Base-by-base conservation (phyloP, 2,888 invertebrate genomes). In the Alcis repandata region DNA sequence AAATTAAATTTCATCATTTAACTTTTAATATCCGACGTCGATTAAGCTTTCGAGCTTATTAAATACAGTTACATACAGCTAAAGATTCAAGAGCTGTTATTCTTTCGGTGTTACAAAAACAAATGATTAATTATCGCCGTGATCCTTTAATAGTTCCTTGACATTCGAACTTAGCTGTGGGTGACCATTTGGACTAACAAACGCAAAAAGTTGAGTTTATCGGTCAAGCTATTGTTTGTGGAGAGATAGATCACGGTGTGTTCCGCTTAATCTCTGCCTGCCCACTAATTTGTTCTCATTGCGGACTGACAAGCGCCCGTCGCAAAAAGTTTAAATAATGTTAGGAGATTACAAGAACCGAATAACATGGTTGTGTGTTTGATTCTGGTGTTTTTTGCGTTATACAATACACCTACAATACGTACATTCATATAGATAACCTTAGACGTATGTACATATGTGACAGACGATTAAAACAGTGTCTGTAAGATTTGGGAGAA, bases 51-150 rank as follows among this genome's bases (percentile, higher is more conserved):
- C 36, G 27, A 63, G 46, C 58, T 79, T 76, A 83, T 81, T 82
- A 77, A 74, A 75, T 81, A 88, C 88, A 87, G 89, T 88, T 89
- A 88, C 76, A 71, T 49, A 71, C 77, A 71, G 65, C 74, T 79
- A 78, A 82, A 80, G 71, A 74, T 80, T 76, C 78, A 77, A 41
- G 41, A 54, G 76, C 76, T 78, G 77, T 78, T 82, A 81, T 82
- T 82, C 71, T 76, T 82, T 79, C 70, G 70, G 68, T 73, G 79
- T 75, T 82, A 86, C 87, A 90, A 90, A 90, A 89, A 89, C 84
- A 77, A n/a, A 84, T 89, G 90, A 92, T 90, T 82, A 84, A 91
- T 92, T 81, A 79, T 82, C 71, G 77, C 75, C 81, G 75, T 79
- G 77, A 79, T 84, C 81, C 80, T 81, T 67, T 74, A 79, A 79